A percentile compares a stretch with the other conserved stretches of the same genome.
Evolutionary conservation across 2,113 vertebrate species (phyloP).

Genomic region (Pseudonaja textilis): DNA sequence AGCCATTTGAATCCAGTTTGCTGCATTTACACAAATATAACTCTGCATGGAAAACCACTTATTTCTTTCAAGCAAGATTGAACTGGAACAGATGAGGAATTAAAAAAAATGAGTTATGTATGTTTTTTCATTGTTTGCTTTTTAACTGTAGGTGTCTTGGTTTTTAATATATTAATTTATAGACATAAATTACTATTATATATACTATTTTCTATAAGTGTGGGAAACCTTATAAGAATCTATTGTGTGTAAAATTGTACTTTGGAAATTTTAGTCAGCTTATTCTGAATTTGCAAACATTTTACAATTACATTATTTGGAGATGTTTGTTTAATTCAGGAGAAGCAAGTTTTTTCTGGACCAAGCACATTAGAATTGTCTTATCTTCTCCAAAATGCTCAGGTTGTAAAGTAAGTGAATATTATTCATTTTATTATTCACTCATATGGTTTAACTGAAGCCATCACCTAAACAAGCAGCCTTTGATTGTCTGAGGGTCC

Average conservation of each 20-base stretch:
- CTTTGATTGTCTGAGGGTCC: not conserved
- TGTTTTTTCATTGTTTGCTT: not conserved
- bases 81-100: no score
- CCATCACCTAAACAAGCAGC: not conserved
- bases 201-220: fast-evolving
- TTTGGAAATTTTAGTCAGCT: not conserved
- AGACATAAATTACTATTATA: not conserved
- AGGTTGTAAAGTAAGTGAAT: not conserved
- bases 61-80: not conserved
- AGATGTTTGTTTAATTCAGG: not conserved
- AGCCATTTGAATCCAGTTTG: no score
- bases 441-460: not conserved
- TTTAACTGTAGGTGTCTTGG: not conserved
- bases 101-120: not conserved
- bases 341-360: not conserved
- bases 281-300: not conserved
- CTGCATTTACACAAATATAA: not conserved
- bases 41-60: fast-evolving
- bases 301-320: not conserved
- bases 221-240: fast-evolving
- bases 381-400: not conserved
- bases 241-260: not conserved
- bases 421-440: not conserved
- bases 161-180: not conserved
- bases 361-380: not conserved